phyloP scores from a whole-genome alignment of 2,113 vertebrate species.

The Calyptommatus sinebrachiatus region DNA sequence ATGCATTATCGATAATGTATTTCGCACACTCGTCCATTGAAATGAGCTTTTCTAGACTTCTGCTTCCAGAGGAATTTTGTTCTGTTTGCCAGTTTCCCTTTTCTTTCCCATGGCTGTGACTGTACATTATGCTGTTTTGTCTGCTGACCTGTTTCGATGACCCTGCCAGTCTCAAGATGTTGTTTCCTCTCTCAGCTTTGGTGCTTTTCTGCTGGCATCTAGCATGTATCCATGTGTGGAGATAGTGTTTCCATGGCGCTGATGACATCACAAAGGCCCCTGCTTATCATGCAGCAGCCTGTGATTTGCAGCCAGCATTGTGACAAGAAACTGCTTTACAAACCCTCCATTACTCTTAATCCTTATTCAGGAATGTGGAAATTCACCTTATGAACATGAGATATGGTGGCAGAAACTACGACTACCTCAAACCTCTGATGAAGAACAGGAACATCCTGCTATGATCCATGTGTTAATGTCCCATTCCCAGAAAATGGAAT shows the following conservation, averaged over 20 bases:
- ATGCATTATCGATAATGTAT: constrained; percentile 61
- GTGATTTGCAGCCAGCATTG: constrained; percentile 6
- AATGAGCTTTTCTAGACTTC: constrained; percentile 21
- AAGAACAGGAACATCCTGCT: not conserved
- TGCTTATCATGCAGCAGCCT: not conserved
- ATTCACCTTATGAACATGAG: not conserved
- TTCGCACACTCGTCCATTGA: constrained; percentile 64
- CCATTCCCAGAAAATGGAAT: not conserved
- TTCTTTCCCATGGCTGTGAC: constrained; percentile 13
- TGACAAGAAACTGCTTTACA: not conserved
- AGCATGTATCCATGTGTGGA: not conserved
- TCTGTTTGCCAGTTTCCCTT: constrained; percentile 14
- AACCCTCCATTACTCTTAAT: not conserved
- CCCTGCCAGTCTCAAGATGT: constrained; percentile 19
- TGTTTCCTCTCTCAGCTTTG: constrained; percentile 11
- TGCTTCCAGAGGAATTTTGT: constrained; percentile 25
- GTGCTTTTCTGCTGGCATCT: constrained; percentile 14
- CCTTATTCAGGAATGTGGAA: not conserved
- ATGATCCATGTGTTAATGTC: not conserved
- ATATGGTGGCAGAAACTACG: not conserved
- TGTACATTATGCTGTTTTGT: constrained; percentile 27
- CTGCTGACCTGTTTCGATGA: constrained; percentile 21
- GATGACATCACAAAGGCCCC: constrained; percentile 17
- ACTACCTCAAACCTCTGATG: not conserved
- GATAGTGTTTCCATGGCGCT: constrained; percentile 36